These are phyloP conservation scores for Furcula furcula DNA, from an alignment of 2,888 invertebrate species.

Conservation along the genomic window DNA sequence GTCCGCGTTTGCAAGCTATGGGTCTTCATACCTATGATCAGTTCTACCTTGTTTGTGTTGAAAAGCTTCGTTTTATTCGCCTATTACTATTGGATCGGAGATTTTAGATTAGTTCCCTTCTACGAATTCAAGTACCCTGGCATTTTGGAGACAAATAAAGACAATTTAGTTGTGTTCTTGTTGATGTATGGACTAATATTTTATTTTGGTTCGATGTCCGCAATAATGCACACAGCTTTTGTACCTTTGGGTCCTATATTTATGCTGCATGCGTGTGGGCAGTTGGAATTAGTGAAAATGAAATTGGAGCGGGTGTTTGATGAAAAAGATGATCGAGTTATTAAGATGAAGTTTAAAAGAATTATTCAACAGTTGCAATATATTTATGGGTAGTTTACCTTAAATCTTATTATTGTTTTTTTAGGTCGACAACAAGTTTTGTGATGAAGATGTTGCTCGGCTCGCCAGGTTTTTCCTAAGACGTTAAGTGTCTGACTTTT, in stretches of 20 bases:
- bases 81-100: conserved; percentile 25
- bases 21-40: conserved; percentile 10
- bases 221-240: conserved; percentile 35
- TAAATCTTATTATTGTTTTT: too few relatives aligned
- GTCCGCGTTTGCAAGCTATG: conserved; percentile 35
- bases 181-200: conserved; percentile 10
- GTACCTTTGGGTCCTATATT: conserved; percentile 51
- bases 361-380: conserved; percentile 34
- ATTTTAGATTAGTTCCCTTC: conserved; percentile 29
- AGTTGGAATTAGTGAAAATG: conserved; percentile 40
- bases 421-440: too few relatives aligned
- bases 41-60: conserved; percentile 12
- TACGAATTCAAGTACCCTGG: conserved; percentile 37
- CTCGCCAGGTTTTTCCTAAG: too few relatives aligned
- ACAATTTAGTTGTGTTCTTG: conserved; percentile 23
- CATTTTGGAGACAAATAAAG: conserved; percentile 30
- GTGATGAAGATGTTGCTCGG: too few relatives aligned
- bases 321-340: conserved; percentile 16
- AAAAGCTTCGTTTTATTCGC: conserved; percentile 26
- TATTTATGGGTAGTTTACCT: conserved; percentile 36
- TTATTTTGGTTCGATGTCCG: conserved; percentile 20
- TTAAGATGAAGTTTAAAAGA: conserved; percentile 24
- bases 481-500: background rate
- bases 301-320: conserved; percentile 35
- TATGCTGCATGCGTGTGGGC: conserved; percentile 51